phyloP scores from a whole-genome alignment of 2,113 vertebrate species.

The Illadopsis cleaveri region DNA sequence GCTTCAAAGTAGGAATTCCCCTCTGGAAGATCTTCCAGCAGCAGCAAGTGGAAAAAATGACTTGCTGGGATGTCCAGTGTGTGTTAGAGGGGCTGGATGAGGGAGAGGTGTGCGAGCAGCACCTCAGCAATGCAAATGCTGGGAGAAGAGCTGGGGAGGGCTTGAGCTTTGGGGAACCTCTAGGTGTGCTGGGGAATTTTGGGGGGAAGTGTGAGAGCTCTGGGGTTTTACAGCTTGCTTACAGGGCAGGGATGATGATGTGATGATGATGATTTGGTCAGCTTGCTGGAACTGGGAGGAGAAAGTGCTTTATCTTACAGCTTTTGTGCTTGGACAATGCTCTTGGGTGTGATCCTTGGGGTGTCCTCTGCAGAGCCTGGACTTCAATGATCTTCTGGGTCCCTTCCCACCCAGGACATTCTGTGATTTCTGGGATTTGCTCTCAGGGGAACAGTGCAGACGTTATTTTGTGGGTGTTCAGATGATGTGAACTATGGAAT shows the following conservation, averaged over 20 bases:
- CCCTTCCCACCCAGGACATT: neutral
- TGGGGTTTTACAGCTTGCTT: neutral
- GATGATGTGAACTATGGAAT: neutral
- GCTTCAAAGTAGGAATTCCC: neutral
- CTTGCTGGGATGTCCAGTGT: neutral
- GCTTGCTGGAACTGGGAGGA: neutral
- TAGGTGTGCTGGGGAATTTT: neutral
- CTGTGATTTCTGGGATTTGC: neutral
- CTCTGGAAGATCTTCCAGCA: neutral
- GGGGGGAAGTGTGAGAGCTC: fast-evolving
- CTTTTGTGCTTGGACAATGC: neutral
- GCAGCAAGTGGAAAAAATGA: neutral
- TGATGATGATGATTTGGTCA: neutral
- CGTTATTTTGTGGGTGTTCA: neutral
- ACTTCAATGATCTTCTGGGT: neutral
- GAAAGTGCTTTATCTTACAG: neutral
- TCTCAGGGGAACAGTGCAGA: neutral
- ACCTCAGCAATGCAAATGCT: fast-evolving
- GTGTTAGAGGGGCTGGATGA: neutral
- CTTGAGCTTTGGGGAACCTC: neutral
- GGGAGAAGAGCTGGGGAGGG: neutral
- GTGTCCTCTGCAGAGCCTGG: neutral
- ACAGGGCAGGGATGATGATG: neutral
- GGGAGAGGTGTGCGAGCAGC: neutral
- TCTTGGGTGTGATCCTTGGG: neutral